phyloP scores from a whole-genome alignment of 1,140 invertebrate species.

The Callitettix versicolor region DNA sequence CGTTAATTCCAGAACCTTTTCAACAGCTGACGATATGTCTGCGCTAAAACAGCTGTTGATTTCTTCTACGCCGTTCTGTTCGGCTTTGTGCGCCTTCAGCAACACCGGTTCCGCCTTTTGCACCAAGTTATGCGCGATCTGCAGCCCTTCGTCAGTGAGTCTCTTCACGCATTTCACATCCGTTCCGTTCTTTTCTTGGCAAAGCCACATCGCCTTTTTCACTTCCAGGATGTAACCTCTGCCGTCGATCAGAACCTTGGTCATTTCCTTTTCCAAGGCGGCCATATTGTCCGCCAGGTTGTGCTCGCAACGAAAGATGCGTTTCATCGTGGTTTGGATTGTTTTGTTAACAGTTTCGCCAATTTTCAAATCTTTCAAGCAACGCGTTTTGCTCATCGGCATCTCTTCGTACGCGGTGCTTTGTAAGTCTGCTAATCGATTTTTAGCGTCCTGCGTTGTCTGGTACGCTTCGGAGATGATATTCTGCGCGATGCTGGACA shows the following conservation, averaged over 20 bases:
- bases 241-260: not conserved
- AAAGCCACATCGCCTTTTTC: slow-evolving; percentile 1
- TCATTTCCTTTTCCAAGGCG: slow-evolving; percentile 4
- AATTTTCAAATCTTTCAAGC: not conserved
- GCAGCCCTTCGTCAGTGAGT: not conserved
- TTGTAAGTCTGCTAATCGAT: not conserved
- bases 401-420: not conserved
- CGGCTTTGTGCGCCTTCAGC: not conserved
- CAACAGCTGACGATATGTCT: no score
- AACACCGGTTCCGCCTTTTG: not conserved
- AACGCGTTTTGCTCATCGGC: not conserved
- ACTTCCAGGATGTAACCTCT: not conserved
- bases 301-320: not conserved
- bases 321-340: not conserved
- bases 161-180: not conserved
- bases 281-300: not conserved
- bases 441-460: not conserved
- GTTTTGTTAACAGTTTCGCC: not conserved
- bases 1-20: no score
- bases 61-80: not conserved
- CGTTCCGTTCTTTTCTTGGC: not conserved
- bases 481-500: not conserved
- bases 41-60: not conserved
- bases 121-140: not conserved
- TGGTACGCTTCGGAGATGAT: not conserved